Evolutionary conservation across 2,113 vertebrate species (phyloP).

Genomic region (Lutjanus erythropterus): DNA sequence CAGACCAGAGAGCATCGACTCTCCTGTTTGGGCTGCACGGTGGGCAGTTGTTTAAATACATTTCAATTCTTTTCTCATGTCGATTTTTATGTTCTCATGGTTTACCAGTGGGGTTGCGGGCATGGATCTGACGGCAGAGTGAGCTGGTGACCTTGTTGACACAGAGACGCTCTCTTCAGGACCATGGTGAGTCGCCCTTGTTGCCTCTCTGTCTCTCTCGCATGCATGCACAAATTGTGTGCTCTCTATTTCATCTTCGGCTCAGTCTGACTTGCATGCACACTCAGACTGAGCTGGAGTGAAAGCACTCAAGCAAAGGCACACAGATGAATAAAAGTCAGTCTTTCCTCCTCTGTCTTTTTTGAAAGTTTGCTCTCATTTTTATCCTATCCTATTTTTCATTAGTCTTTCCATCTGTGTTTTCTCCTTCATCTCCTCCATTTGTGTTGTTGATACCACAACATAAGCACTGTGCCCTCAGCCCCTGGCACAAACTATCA

Average conservation of each 20-base stretch:
- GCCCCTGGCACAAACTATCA: constrained; percentile 56
- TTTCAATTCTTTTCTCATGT: neutral
- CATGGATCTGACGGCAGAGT: constrained; percentile 23
- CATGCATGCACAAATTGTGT: constrained; percentile 50
- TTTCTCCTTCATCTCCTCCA: constrained; percentile 11
- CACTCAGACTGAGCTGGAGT: constrained; percentile 28
- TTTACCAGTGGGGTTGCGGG: neutral
- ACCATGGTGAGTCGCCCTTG: constrained; percentile 58
- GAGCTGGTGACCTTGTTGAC: constrained; percentile 43
- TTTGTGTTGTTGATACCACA: constrained; percentile 40
- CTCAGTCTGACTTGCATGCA: constrained; percentile 22
- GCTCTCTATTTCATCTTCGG: constrained; percentile 42
- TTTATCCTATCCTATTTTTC: neutral
- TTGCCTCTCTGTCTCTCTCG: constrained; percentile 26
- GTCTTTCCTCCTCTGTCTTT: neutral
- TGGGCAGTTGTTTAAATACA: neutral
- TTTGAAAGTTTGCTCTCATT: neutral
- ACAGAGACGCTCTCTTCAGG: constrained; percentile 34
- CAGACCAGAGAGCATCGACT: neutral
- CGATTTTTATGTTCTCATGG: constrained; percentile 15
- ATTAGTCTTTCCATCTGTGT: neutral
- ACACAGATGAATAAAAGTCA: neutral
- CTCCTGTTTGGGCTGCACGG: neutral
- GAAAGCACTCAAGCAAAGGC: constrained; percentile 24
- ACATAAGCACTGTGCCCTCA: constrained; percentile 48